Conservation (phyloP, 1,140 invertebrate species). For the Coptotermes formosanus region DNA sequence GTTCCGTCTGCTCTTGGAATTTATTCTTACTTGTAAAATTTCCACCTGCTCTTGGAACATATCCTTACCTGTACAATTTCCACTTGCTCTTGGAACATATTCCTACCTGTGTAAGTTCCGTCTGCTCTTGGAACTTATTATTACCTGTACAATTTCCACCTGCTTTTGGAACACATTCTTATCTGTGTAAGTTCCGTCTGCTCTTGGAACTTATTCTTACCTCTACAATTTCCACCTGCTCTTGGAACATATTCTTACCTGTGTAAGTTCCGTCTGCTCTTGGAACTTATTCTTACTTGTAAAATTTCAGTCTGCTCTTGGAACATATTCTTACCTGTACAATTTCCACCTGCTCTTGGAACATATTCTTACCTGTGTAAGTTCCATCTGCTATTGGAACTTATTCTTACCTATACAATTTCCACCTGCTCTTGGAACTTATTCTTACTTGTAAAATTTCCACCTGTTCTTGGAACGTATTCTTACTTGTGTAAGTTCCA, state of each 20-base stretch:
- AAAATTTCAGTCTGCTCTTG: background rate
- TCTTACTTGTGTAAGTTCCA: background rate
- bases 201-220: background rate
- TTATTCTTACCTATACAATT: no score
- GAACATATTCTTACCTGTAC: background rate
- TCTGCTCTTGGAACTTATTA: background rate
- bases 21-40: constrained; percentile 35
- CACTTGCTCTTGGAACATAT: background rate
- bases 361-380: background rate
- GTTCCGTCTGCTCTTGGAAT: background rate
- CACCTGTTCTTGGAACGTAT: background rate
- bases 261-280: background rate
- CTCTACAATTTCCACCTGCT: background rate
- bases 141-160: background rate
- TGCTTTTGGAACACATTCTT: background rate
- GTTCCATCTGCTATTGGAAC: background rate
- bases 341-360: background rate
- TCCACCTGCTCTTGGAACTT: background rate
- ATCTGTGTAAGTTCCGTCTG: background rate
- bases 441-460: background rate
- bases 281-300: no score
- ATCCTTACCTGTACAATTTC: background rate
- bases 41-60: background rate
- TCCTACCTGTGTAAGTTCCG: background rate
- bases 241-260: background rate